A percentile compares a stretch with the other conserved stretches of the same genome.
These are phyloP conservation scores for Operophtera brumata DNA, from an alignment of 2,888 invertebrate genomes.

Conservation along the genomic window DNA sequence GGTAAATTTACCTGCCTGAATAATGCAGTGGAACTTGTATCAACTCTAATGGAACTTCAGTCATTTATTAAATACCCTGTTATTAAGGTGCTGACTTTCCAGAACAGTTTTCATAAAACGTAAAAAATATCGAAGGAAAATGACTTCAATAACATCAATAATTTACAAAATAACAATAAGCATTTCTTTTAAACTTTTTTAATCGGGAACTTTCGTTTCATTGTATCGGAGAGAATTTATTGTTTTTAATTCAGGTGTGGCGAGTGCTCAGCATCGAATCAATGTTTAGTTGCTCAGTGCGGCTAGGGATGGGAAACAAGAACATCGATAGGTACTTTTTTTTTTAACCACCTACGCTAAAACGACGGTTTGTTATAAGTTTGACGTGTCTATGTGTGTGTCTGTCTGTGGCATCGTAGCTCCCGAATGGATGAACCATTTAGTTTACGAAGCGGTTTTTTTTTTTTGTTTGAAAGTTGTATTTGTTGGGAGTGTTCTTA, in stretches of 20 bases:
- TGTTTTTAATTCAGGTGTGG: constrained; percentile 71
- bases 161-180: constrained; percentile 46
- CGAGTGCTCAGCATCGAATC: constrained; percentile 59
- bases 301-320: constrained; percentile 33
- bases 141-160: constrained; percentile 19
- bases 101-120: neutral
- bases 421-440: no score
- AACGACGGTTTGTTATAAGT: no score
- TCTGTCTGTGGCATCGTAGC: no score
- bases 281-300: constrained; percentile 57
- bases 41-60: no score
- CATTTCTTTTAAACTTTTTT: constrained; percentile 64
- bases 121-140: neutral
- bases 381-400: no score
- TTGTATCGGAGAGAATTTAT: constrained; percentile 61
- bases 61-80: no score
- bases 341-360: no score
- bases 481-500: no score
- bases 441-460: no score
- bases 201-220: constrained; percentile 54
- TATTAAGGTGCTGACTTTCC: no score
- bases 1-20: no score
- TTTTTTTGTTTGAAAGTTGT: no score
- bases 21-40: neutral
- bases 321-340: neutral